These are phyloP conservation scores for Labroides dimidiatus DNA, from an alignment of 2,797 vertebrate species.

Conservation along the genomic window DNA sequence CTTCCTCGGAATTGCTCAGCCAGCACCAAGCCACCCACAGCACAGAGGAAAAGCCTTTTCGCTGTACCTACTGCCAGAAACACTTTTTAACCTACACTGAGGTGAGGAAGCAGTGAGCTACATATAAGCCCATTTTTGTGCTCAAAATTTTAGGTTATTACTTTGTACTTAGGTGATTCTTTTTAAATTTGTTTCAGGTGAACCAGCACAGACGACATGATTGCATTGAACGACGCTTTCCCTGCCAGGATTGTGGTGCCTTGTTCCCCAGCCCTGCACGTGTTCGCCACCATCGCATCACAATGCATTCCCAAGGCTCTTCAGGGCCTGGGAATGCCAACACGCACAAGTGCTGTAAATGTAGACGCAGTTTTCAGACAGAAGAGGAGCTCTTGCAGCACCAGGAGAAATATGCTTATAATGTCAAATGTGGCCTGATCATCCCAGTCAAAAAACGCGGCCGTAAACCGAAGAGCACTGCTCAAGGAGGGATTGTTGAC, in stretches of 20 bases:
- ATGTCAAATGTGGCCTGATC: slow-evolving; percentile 71
- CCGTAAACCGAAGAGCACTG: slow-evolving; percentile 64
- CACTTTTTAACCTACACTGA: slow-evolving; percentile 81
- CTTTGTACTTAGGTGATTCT: not conserved
- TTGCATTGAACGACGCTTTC: slow-evolving; percentile 80
- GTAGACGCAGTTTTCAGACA: slow-evolving; percentile 72
- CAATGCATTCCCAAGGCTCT: slow-evolving; percentile 66
- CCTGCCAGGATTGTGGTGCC: slow-evolving; percentile 80
- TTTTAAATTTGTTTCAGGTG: slow-evolving; percentile 70
- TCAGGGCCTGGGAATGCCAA: slow-evolving; percentile 56
- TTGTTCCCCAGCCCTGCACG: slow-evolving; percentile 80
- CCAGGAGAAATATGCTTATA: slow-evolving; percentile 76
- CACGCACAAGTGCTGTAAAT: slow-evolving; percentile 82
- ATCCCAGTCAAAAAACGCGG: slow-evolving; percentile 67
- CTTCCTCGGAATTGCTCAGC: slow-evolving; percentile 84
- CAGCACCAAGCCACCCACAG: slow-evolving; percentile 83
- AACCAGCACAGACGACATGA: slow-evolving; percentile 81
- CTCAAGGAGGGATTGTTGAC: slow-evolving; percentile 12
- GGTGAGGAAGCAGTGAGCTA: slow-evolving; percentile 62
- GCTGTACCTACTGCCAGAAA: slow-evolving; percentile 78
- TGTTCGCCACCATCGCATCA: slow-evolving; percentile 81
- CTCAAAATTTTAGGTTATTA: not conserved
- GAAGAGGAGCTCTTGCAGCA: slow-evolving; percentile 81
- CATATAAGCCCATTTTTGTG: not conserved
- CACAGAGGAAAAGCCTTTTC: slow-evolving; percentile 82